Evolutionary conservation across 2,797 vertebrate genomes (phyloP).

Genomic region (Gobio occitaniae): DNA sequence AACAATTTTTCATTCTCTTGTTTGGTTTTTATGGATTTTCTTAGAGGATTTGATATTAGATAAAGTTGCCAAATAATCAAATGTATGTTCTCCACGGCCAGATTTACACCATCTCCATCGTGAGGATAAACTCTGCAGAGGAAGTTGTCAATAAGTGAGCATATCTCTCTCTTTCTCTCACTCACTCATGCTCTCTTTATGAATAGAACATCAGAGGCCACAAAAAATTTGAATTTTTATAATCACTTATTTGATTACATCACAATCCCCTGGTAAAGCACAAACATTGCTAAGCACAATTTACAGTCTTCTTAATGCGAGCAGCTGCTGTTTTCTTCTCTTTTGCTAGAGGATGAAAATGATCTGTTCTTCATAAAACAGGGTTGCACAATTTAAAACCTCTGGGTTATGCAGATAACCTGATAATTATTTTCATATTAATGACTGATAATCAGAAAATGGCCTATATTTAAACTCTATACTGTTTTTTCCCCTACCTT

Average conservation of each 20-base stretch:
- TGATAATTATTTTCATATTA: not conserved
- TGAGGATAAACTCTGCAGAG: no score
- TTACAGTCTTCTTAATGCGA: not conserved
- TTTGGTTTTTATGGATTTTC: no score
- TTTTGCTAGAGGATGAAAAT: not conserved
- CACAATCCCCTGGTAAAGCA: not conserved
- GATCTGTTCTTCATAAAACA: not conserved
- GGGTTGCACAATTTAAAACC: not conserved
- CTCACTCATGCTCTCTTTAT: not conserved
- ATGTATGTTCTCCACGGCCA: no score
- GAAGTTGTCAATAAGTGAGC: no score
- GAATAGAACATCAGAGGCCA: not conserved
- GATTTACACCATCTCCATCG: no score
- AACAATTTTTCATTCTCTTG: no score
- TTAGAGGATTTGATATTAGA: no score
- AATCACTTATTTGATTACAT: constrained; percentile 14
- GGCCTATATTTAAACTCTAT: no score
- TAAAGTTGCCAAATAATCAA: no score
- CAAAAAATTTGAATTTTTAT: not conserved
- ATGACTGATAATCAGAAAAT: not conserved
- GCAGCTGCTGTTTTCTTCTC: not conserved
- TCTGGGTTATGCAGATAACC: not conserved
- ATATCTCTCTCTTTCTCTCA: no score
- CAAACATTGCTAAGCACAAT: not conserved
- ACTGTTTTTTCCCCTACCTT: no score